These are phyloP conservation scores for Noctuana brunneofusca DNA, from an alignment of 2,888 invertebrate genomes.

Conservation along the genomic window DNA sequence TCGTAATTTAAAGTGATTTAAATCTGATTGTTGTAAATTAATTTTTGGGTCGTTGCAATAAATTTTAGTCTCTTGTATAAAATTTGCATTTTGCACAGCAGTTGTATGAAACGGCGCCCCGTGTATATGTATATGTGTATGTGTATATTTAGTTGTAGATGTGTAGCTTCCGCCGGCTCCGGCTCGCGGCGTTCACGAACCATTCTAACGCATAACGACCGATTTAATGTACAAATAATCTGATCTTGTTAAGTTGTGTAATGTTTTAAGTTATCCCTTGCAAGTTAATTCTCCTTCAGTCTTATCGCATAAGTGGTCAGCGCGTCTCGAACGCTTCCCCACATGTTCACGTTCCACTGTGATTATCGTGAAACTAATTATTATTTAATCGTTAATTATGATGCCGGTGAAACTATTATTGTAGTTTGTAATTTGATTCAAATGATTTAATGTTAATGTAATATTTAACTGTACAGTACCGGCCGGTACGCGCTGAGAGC, in stretches of 20 bases:
- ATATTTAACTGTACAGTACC: constrained; percentile 51
- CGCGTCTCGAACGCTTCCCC: not conserved
- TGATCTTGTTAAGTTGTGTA: constrained; percentile 42
- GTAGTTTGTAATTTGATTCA: constrained; percentile 52
- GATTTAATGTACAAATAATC: constrained; percentile 61
- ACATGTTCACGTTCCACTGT: constrained; percentile 30
- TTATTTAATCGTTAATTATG: constrained; percentile 42
- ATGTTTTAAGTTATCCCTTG: constrained; percentile 36
- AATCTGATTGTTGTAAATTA: constrained; percentile 54
- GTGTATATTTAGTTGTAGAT: constrained; percentile 56
- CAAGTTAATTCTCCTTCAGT: constrained; percentile 30
- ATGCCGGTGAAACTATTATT: constrained; percentile 56
- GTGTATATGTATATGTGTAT: constrained; percentile 28
- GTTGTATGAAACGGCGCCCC: constrained; percentile 49
- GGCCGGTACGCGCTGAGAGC: constrained; percentile 60
- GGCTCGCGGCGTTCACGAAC: constrained; percentile 23
- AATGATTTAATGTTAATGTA: constrained; percentile 48
- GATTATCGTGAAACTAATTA: constrained; percentile 40
- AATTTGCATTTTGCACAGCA: constrained; percentile 62
- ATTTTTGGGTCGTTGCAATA: constrained; percentile 81
- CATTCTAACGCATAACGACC: constrained; percentile 46
- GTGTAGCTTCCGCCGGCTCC: constrained; percentile 46
- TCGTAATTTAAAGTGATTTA: constrained; percentile 36
- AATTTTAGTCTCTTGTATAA: constrained; percentile 60
- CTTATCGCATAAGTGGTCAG: not conserved